Evolutionary conservation across 2,888 invertebrate genomes (phyloP), one percentile per base, ranked within the genome.

Genomic region (Charanyca ferruginea): DNA sequence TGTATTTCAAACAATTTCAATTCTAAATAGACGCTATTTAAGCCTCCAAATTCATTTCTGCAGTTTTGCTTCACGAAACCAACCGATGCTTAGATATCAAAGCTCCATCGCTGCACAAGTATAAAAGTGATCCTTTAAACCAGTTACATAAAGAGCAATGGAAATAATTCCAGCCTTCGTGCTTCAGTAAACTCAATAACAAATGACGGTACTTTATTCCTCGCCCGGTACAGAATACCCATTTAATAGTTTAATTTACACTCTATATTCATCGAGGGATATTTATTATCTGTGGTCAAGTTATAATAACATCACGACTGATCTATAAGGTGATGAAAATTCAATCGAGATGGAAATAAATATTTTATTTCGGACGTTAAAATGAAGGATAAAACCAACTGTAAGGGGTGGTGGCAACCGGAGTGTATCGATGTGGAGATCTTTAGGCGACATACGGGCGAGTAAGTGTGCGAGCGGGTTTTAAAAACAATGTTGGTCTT

Each of bases 321-420:
- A 86, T 74, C 79, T 77, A 83, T 77, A 76, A 85, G 86, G 89
- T 91, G 93, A 90, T 90, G 92, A 89, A 90, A 90, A 91, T 91
- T 90, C 89, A 91, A 93, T 94, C 90, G 84, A 85, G 88, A 90
- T 89, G 88, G 79, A 18, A 86, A 88, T 88, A 85, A 90, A 90
- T 91, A 89, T 89, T 91, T 90, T 89, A 90, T 87, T 86, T 87
- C 75, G 80, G 83, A 76, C 28, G 64, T 85, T 87, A 86, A 92
- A 91, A 91, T 89, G 88, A 89, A 92, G 87, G 87, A 90, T 89
- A 91, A 93, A 92, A 91, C 89, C 87, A 90, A 91, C 87, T 89
- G 89, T 87, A 86, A 88, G 87, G 85, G 87, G 88, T 89, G 89
- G 87, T 78, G 83, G 86, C 86, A 85, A 85, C 86, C 82, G 74